Percentiles rank a stretch among this genome's conserved stretches.
Conservation (phyloP, 2,113 vertebrate species). For the Seriola rivoliana region DNA sequence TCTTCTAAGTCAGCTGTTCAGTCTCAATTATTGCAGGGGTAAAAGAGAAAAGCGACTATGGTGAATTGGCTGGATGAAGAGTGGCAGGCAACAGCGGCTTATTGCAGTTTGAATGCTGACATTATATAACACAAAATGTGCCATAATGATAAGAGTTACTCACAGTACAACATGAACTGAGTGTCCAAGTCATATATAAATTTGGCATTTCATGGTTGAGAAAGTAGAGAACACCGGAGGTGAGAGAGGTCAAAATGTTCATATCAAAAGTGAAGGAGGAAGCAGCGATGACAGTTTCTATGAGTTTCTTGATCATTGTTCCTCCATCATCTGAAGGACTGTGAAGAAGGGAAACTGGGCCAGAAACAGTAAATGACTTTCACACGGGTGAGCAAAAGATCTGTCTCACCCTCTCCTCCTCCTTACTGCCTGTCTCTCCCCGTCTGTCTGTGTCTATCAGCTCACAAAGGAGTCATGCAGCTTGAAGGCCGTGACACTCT, state of each 20-base stretch:
- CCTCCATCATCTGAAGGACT: background rate
- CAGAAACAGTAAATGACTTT: constrained; percentile 68
- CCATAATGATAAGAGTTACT: background rate
- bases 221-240: background rate
- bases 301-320: background rate
- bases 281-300: constrained; percentile 3
- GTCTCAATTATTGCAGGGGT: background rate
- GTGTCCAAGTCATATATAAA: background rate
- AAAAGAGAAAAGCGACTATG: background rate
- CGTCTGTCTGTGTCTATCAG: constrained; percentile 54
- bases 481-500: constrained; percentile 52
- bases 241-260: background rate
- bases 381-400: constrained; percentile 47
- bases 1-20: background rate
- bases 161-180: background rate
- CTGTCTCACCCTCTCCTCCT: constrained; percentile 53
- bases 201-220: no score
- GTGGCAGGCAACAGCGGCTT: background rate
- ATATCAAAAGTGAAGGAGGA: constrained; percentile 5
- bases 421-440: constrained; percentile 38
- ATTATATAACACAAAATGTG: no score
- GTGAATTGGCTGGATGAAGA: background rate
- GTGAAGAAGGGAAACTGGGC: constrained; percentile 22
- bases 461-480: constrained; percentile 59
- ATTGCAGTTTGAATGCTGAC: background rate